Percentiles rank a stretch among this genome's conserved stretches.
These are phyloP conservation scores for Melipona quadrifasciata DNA, from an alignment of 1,140 invertebrate species.

Conservation along the genomic window DNA sequence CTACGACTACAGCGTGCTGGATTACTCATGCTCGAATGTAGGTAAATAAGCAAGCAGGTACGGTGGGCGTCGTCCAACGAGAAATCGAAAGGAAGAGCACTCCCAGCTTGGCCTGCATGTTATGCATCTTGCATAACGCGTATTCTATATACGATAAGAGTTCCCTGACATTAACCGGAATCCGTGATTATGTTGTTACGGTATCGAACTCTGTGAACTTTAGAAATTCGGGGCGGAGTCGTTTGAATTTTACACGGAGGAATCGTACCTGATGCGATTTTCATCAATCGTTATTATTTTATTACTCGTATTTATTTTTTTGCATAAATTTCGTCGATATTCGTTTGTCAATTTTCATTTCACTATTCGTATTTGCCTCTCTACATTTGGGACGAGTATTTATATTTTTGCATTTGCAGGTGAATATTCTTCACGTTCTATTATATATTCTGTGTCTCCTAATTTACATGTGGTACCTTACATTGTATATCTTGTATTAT, in stretches of 20 bases:
- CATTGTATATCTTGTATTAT: no score
- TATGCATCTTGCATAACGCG: constrained; percentile 10
- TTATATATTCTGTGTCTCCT: no score
- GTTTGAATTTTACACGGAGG: neutral
- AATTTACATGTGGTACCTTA: neutral
- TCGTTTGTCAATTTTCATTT: no score
- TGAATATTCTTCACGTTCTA: no score
- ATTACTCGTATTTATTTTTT: no score
- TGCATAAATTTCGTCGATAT: no score
- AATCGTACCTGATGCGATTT: no score
- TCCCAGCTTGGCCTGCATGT: neutral
- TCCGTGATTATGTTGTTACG: neutral
- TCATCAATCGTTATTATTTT: no score
- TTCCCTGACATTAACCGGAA: constrained; percentile 23
- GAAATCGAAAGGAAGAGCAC: constrained; percentile 65
- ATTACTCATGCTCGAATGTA: constrained; percentile 27
- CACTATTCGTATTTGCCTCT: no score
- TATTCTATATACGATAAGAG: constrained; percentile 12
- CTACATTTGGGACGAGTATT: no score
- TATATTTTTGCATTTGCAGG: no score
- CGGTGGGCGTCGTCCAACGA: constrained; percentile 54
- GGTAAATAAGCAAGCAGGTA: constrained; percentile 47
- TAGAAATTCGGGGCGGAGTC: neutral
- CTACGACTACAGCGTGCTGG: neutral
- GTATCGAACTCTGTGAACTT: neutral